Conservation (phyloP, 2,888 invertebrate genomes). For the Acronicta psi region DNA sequence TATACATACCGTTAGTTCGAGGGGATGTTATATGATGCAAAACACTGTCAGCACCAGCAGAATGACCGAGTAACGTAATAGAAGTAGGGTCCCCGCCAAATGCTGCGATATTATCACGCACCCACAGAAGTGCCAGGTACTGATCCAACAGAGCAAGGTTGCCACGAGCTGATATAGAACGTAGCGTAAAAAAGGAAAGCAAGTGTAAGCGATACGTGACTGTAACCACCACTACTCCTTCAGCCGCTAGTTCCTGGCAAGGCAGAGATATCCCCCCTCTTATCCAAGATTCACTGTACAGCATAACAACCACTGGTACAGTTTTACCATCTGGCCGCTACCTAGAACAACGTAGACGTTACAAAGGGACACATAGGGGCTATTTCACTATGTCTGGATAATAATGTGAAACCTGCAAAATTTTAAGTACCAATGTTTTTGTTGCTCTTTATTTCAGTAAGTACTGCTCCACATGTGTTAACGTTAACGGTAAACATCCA, state of each 20-base stretch:
- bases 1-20: conserved; percentile 88
- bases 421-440: too few species aligned
- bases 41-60: conserved; percentile 92
- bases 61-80: conserved; percentile 95
- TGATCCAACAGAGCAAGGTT: conserved; percentile 97
- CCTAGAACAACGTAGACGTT: conserved; percentile 64
- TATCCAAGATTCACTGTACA: conserved; percentile 91
- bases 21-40: conserved; percentile 91
- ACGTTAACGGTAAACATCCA: too few species aligned
- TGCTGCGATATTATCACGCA: conserved; percentile 92
- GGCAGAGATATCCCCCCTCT: conserved; percentile 87
- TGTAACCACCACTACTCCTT: conserved; percentile 92
- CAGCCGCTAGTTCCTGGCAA: conserved; percentile 92
- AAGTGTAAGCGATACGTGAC: conserved; percentile 92
- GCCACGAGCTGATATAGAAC: conserved; percentile 90
- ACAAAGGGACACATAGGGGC: not conserved
- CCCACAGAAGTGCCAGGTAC: conserved; percentile 93
- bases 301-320: conserved; percentile 91
- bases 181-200: conserved; percentile 91
- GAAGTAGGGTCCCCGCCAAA: conserved; percentile 95
- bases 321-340: conserved; percentile 86
- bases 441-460: too few species aligned
- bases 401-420: too few species aligned
- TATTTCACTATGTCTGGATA: too few species aligned
- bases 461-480: too few species aligned